Evolutionary conservation across 2,113 vertebrate species (phyloP), one percentile per base, ranked within the genome.

Genomic region (Lycaon pictus): DNA sequence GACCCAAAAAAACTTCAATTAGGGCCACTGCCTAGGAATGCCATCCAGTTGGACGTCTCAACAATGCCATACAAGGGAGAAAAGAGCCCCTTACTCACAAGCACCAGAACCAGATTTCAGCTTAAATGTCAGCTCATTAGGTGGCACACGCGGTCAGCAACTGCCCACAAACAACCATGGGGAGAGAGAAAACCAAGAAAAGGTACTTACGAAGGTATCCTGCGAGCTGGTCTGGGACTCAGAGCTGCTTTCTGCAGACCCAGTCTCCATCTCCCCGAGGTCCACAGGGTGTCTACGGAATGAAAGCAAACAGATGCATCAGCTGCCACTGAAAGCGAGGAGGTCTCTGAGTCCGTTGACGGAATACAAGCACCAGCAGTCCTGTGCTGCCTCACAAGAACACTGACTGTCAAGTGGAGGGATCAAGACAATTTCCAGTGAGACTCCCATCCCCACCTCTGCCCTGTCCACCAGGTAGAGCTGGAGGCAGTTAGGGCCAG

Each of bases 201-300:
- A 81, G 76, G 83, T 53, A 88, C 98, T 98, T 92, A 98, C 99
- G n/a, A 96, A 96, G 63, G 97, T 98, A 17, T 98, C 98, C 79
- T 98, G 98, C 69, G 97, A 98, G 91, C 98, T 98, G 0, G 84
- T 93, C 63, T 98, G 98, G 72, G 98, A 98, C 82, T 99, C 99
- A 0, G 99, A 98, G 89, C 97, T 98, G 85, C 99, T 99, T 76
- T 98, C 98, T 1, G 99, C 98, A 43, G 99, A 99, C 77, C 99
- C 99, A 0, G 99, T 99, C 98, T 99, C 99, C 99, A 99, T 99
- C 55, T 99, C 99, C 32, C 99, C 99, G 3, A 99, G 98, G 92
- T 98, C 99, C 72, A 99, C 98, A 88, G 99, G 99, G 11, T 98
- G 99, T 81, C 99, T 99, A 92, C 1, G 89, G 96, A 88, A 95